These are phyloP conservation scores for Dusona sp. DNA, from an alignment of 2,888 invertebrate species.

Conservation along the genomic window DNA sequence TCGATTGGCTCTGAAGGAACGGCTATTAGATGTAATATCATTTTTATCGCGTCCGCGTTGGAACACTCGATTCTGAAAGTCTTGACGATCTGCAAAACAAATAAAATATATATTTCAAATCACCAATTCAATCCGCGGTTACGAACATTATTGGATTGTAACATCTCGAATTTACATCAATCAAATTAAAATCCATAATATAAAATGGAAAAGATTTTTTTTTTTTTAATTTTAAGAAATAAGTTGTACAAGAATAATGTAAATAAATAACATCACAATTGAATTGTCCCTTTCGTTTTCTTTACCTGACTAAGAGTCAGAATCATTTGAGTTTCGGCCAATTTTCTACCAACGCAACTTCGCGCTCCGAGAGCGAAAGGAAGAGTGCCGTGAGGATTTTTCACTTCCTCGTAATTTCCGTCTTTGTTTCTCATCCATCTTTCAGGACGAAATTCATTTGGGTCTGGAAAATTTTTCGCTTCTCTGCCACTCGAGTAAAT, in stretches of 20 bases:
- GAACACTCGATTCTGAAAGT: constrained; percentile 86
- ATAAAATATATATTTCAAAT: constrained; percentile 4
- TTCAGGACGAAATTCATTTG: constrained; percentile 90
- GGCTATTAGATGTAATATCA: constrained; percentile 87
- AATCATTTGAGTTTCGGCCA: constrained; percentile 92
- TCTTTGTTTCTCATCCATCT: constrained; percentile 90
- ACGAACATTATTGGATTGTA: neutral
- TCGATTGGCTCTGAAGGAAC: constrained; percentile 86
- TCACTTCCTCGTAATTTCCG: constrained; percentile 84
- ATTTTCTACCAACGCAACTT: constrained; percentile 93
- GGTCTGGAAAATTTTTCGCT: constrained; percentile 88
- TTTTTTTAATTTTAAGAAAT: constrained; percentile 14
- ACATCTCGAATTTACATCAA: neutral
- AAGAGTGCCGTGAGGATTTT: constrained; percentile 89
- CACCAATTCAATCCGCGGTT: neutral
- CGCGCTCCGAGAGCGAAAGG: constrained; percentile 94
- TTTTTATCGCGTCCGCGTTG: constrained; percentile 86
- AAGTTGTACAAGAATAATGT: constrained; percentile 47
- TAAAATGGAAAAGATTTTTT: constrained; percentile 25
- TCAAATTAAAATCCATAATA: neutral
- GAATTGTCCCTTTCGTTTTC: constrained; percentile 5
- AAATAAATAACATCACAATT: constrained; percentile 46
- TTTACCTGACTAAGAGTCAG: constrained; percentile 88
- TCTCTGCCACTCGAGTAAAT: constrained; percentile 94
- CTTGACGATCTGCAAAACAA: constrained; percentile 85